Evolutionary conservation across 2,113 vertebrate species (phyloP).

Genomic region (Rhinichthys klamathensis): DNA sequence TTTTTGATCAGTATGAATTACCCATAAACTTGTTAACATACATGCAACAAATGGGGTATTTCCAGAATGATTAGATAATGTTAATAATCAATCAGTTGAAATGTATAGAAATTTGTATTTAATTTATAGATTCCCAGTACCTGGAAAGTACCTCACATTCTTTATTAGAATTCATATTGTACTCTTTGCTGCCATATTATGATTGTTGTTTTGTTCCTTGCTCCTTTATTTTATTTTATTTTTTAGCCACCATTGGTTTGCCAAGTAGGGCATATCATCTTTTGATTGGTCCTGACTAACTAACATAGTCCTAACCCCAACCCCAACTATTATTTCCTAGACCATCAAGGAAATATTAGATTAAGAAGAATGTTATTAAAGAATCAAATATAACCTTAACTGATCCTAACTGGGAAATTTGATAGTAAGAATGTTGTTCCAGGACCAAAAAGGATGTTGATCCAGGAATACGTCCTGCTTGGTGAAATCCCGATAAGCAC

Average conservation of each 20-base stretch:
- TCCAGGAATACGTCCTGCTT: background rate
- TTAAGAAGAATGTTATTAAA: background rate
- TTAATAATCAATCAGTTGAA: too few species aligned
- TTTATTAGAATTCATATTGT: too few species aligned
- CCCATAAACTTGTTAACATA: background rate
- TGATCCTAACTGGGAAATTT: background rate
- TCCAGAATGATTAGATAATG: too few species aligned
- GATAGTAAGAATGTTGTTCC: background rate
- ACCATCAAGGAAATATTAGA: background rate
- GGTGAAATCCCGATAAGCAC: background rate
- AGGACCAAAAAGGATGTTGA: constrained; percentile 7
- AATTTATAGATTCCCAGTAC: background rate
- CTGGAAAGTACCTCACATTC: too few species aligned
- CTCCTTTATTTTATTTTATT: too few species aligned
- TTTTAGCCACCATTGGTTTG: background rate
- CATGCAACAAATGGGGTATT: too few species aligned
- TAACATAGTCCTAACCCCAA: background rate
- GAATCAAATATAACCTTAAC: background rate
- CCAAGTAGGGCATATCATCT: background rate
- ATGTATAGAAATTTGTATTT: background rate
- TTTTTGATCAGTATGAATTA: background rate
- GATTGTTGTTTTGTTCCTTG: too few species aligned
- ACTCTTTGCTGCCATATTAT: too few species aligned
- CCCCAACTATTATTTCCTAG: background rate
- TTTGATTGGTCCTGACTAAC: background rate